These are phyloP conservation scores for Ophthalmolycus amberensis DNA, from an alignment of 2,113 vertebrate species.

Conservation along the genomic window DNA sequence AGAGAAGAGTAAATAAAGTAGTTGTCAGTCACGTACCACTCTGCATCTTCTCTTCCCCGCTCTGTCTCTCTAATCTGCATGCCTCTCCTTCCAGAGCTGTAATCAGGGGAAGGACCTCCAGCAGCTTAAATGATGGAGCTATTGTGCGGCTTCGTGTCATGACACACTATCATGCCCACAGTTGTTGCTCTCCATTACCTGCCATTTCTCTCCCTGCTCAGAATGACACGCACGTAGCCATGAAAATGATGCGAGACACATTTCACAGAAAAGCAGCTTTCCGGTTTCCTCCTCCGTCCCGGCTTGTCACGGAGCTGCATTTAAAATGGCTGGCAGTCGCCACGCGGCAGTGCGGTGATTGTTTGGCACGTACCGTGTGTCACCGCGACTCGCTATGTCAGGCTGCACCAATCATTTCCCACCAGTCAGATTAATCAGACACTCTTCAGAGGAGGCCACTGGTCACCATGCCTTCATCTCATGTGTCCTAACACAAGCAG, in stretches of 20 bases:
- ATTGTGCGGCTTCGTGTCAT: conserved; percentile 48
- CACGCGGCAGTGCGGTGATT: conserved; percentile 26
- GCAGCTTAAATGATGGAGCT: conserved; percentile 55
- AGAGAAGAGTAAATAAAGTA: conserved; percentile 52
- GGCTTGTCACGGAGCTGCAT: conserved; percentile 22
- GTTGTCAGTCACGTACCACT: conserved; percentile 38
- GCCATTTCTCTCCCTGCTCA: conserved; percentile 1
- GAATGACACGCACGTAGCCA: conserved; percentile 1
- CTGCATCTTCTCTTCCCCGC: neutral
- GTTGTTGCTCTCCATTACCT: neutral
- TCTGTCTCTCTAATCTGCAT: conserved; percentile 29
- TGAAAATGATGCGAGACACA: conserved; percentile 36
- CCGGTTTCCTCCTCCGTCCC: conserved; percentile 26
- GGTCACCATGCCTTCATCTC: conserved; percentile 22
- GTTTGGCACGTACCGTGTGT: conserved; percentile 39
- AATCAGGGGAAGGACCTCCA: conserved; percentile 53
- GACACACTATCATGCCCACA: conserved; percentile 25
- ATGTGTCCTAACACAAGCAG: neutral
- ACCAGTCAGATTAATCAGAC: conserved; percentile 58
- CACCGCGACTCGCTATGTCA: conserved; percentile 46
- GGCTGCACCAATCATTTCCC: conserved; percentile 36
- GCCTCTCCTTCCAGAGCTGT: conserved; percentile 8
- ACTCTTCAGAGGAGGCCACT: conserved; percentile 26
- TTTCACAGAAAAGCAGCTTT: conserved; percentile 39
- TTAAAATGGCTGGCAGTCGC: conserved; percentile 59